Evolutionary conservation across 2,797 vertebrate species (phyloP).

Genomic region (Enteromius argenteus): DNA sequence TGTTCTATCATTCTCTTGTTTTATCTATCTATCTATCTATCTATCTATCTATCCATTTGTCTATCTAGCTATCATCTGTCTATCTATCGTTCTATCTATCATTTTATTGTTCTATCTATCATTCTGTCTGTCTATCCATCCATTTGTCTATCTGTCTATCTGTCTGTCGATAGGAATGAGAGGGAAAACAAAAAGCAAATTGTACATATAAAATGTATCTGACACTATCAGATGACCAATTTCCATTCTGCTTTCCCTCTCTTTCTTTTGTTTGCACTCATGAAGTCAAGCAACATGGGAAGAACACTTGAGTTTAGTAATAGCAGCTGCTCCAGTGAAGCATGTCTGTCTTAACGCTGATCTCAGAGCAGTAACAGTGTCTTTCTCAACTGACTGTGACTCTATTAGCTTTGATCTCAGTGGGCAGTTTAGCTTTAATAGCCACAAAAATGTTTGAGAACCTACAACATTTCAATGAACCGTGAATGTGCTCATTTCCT

Average conservation of each 20-base stretch:
- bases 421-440: slow-evolving; percentile 48
- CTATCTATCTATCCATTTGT: no score
- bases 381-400: slow-evolving; percentile 58
- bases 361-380: slow-evolving; percentile 49
- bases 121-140: no score
- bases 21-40: neutral
- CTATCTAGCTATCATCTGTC: no score
- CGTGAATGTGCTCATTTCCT: slow-evolving; percentile 46
- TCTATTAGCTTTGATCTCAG: slow-evolving; percentile 62
- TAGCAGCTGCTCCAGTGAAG: neutral
- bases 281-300: slow-evolving; percentile 40
- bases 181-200: neutral
- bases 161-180: neutral
- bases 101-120: no score
- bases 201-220: no score
- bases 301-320: slow-evolving; percentile 26
- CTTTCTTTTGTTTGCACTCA: neutral
- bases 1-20: no score
- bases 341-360: slow-evolving; percentile 21
- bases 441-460: slow-evolving; percentile 56
- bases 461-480: slow-evolving; percentile 63
- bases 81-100: no score
- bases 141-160: no score
- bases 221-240: neutral
- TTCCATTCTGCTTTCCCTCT: neutral